Conservation (phyloP, 2,113 vertebrate genomes). For the Lontra canadensis region DNA sequence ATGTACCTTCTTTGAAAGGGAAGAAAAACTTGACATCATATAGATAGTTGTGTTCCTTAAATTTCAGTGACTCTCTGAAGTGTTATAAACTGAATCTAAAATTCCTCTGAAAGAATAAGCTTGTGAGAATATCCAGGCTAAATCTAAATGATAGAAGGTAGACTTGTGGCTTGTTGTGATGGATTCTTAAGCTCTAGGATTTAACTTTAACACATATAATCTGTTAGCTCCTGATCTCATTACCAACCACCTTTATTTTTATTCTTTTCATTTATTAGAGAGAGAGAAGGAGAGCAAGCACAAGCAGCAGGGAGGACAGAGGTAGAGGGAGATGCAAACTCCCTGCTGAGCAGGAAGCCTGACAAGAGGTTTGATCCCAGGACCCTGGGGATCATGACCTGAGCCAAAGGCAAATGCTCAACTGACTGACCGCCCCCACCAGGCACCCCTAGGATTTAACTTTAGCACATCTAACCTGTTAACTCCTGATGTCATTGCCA, state of each 20-base stretch:
- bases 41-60: not conserved
- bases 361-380: no score
- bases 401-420: no score
- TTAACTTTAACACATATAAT: not conserved
- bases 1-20: not conserved
- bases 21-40: not conserved
- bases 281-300: not conserved
- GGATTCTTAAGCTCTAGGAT: not conserved
- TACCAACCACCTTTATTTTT: not conserved
- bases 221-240: not conserved
- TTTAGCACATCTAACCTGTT: not conserved
- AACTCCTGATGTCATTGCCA: not conserved
- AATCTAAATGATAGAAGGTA: not conserved
- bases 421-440: no score
- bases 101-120: not conserved
- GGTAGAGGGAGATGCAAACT: not conserved
- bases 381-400: no score
- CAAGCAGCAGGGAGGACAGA: not conserved
- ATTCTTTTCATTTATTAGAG: not conserved
- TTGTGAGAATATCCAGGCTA: not conserved
- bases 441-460: no score
- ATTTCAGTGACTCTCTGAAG: not conserved
- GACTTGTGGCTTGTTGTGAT: not conserved
- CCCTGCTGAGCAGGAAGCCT: not conserved
- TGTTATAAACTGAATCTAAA: not conserved